Base-by-base conservation (phyloP, 2,888 invertebrate genomes). In the Rhagophthalmus giganteus region DNA sequence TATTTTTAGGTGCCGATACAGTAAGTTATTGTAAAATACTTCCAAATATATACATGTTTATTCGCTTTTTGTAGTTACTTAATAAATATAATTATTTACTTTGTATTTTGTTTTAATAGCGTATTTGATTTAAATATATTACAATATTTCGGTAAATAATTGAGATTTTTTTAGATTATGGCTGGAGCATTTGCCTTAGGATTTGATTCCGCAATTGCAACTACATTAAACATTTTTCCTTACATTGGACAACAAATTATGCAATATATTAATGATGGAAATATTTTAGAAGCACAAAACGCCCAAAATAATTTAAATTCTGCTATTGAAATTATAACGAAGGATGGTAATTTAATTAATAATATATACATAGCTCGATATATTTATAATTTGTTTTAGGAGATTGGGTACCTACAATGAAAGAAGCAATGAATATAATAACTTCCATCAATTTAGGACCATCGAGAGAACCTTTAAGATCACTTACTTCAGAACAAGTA, bases 131-230 rank as follows among this genome's bases (percentile, higher is more conserved):
- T n/a, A n/a, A n/a, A n/a, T n/a, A n/a, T n/a, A n/a, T n/a, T n/a
- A n/a, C n/a, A n/a, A n/a, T n/a, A n/a, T n/a, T n/a, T n/a, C n/a
- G n/a, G n/a, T n/a, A n/a, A n/a, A n/a, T n/a, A n/a, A n/a, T n/a
- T n/a, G n/a, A n/a, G n/a, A n/a, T n/a, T n/a, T n/a, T n/a, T n/a
- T n/a, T 63, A 87, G 87, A 72, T 88, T 13, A 69, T 88, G 47
- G 81, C 83, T 0, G 84, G 84, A 26, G 88, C 84, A 0, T 80
- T 81, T 11, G 74, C 83, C 0, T 68, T 86, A 2, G 90, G 89
- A 27, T 85, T 88, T 61, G 81, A 83, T 62, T 88, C 88, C 2
- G 80, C 83, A 20, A 88, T 90, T 55, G 82, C 86, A 26, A 87
- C 88, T 0, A 78, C 84, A 1, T 78, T 83, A 51, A 90, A 86